Base-by-base conservation (phyloP, 2,888 invertebrate species). In the Drosophila conformis region DNA sequence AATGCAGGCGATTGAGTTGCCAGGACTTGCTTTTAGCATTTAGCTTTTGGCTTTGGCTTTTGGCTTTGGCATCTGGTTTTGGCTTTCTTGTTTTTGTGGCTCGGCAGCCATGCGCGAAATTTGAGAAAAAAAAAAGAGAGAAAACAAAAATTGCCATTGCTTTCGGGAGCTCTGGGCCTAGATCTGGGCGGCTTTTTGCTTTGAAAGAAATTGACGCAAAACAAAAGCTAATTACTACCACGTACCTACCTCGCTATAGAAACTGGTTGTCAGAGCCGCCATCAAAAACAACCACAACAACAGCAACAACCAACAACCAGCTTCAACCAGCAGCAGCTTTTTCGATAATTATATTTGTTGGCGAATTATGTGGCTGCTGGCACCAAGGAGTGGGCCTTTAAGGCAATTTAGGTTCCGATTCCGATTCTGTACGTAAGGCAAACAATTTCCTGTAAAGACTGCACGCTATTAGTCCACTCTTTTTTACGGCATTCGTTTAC, bases 221-320 rank as follows among this genome's bases (percentile, higher is more conserved):
- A 85, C 74, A 76, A 81, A 84, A 79, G 79, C 82, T 79, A 82
- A 82, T 82, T 82, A 83, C 69, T 54, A 56, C 54, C 83, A 73
- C 83, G 71, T 75, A 75, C 80, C 73, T 73, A 75, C 78, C 75
- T 74, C 54, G 40, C 57, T 42, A 54, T 58, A 36, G 61, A 80
- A 80, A 62, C 42, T 63, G 80, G 57, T 78, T 82, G 70, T 78
- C 82, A 80, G 73, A 78, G 82, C 57, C 54, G 63, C 61, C 69
- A 74, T 29, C 52, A 36, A 62, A 59, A 73, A 56, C 74, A 62
- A 42, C 53, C 15, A 46, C 46, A 33, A 62, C 68, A 76, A 57
- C 62, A 68, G 58, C 64, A 64, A 48, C 74, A 62, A 36, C 48
- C 11, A 66, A 21, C 38, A 58, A 48, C 65, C 10, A 33, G 33